These are phyloP conservation scores for Pipra filicauda DNA, from an alignment of 2,113 vertebrate species.

Conservation along the genomic window DNA sequence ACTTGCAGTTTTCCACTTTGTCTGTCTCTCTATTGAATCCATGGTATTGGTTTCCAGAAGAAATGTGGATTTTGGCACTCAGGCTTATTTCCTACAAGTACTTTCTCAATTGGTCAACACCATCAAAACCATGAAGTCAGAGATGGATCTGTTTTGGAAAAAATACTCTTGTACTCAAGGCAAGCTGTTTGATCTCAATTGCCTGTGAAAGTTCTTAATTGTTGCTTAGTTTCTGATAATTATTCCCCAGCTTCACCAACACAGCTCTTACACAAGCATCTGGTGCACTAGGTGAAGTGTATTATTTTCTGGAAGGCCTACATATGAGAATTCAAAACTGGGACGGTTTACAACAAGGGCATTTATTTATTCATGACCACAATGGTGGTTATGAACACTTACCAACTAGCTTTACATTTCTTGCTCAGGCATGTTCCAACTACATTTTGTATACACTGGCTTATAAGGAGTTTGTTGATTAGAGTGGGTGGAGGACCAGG, in stretches of 20 bases:
- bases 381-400: background rate
- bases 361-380: slow-evolving; percentile 21
- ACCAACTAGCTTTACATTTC: background rate
- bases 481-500: background rate
- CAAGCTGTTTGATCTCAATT: background rate
- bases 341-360: background rate
- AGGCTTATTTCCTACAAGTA: background rate
- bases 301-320: background rate
- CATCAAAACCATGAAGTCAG: background rate
- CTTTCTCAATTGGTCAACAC: background rate
- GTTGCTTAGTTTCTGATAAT: background rate
- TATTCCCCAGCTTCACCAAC: background rate
- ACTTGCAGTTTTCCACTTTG: background rate
- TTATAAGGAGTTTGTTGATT: background rate
- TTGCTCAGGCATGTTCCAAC: background rate
- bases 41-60: background rate
- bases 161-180: background rate
- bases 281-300: background rate
- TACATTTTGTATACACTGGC: background rate
- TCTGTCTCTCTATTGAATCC: background rate
- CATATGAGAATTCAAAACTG: background rate
- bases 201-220: background rate
- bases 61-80: background rate
- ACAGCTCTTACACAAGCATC: background rate
- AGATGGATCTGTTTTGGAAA: background rate